These are phyloP conservation scores for Cryptus armator DNA, from an alignment of 2,888 invertebrate species.

Conservation along the genomic window DNA sequence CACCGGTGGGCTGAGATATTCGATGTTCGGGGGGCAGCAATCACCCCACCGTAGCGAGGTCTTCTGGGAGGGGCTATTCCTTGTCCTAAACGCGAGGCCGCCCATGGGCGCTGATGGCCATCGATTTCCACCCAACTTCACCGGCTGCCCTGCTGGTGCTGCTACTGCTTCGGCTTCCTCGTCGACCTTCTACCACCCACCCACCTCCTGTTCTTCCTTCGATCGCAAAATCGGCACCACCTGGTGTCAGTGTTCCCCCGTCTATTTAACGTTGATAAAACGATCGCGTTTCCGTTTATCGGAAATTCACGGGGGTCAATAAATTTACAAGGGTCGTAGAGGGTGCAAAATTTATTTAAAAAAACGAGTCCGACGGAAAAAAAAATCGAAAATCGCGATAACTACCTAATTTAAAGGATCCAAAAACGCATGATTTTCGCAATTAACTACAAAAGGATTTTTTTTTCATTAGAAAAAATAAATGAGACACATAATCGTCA, in stretches of 20 bases:
- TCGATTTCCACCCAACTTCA: conserved; percentile 83
- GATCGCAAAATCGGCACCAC: conserved; percentile 45
- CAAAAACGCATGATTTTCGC: too few species aligned
- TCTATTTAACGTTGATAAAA: conserved; percentile 28
- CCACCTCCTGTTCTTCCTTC: conserved; percentile 40
- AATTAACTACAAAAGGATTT: background rate
- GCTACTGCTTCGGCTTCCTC: conserved; percentile 26
- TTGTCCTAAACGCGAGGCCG: conserved; percentile 97
- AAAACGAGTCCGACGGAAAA: background rate
- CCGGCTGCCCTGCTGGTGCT: conserved; percentile 71
- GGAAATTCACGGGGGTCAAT: background rate
- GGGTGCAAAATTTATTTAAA: background rate
- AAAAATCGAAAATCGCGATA: background rate
- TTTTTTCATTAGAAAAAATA: background rate
- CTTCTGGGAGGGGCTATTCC: conserved; percentile 98
- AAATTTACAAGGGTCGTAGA: background rate
- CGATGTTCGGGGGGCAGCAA: conserved; percentile 89
- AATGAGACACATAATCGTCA: background rate
- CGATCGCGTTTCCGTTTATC: background rate
- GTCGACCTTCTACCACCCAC: conserved; percentile 46
- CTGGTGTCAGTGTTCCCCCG: conserved; percentile 59
- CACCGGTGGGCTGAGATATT: conserved; percentile 79
- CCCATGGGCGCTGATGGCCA: conserved; percentile 92
- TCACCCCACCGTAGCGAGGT: conserved; percentile 98
- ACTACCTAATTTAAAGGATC: too few species aligned